Evolutionary conservation across 2,888 invertebrate genomes (phyloP).

Genomic region (Baronia brevicornis): DNA sequence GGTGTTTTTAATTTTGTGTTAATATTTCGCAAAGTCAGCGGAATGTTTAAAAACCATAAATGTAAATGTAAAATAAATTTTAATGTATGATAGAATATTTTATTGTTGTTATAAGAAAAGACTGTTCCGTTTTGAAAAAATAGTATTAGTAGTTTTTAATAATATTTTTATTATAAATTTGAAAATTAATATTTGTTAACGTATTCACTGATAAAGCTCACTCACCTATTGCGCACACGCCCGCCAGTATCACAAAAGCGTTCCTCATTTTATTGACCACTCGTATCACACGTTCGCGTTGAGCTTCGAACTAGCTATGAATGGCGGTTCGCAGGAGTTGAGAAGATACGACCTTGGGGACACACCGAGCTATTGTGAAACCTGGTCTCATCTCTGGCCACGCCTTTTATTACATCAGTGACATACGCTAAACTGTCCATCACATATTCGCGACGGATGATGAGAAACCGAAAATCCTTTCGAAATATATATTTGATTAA

Average conservation of each 20-base stretch:
- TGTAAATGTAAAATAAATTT: too few species aligned
- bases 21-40: too few species aligned
- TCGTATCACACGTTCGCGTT: slow-evolving; percentile 38
- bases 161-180: too few species aligned
- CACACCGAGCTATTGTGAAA: slow-evolving; percentile 48
- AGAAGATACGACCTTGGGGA: slow-evolving; percentile 51
- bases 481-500: slow-evolving; percentile 1
- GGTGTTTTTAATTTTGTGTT: too few species aligned
- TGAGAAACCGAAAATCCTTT: not conserved
- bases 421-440: slow-evolving; percentile 11
- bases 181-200: not conserved
- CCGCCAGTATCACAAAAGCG: slow-evolving; percentile 49
- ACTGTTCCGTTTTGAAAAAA: too few species aligned
- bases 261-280: slow-evolving; percentile 44
- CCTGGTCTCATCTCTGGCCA: slow-evolving; percentile 40
- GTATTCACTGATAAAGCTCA: slow-evolving; percentile 12
- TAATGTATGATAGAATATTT: too few species aligned
- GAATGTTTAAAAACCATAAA: too few species aligned
- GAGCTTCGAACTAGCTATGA: slow-evolving; percentile 47
- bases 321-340: slow-evolving; percentile 31
- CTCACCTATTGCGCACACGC: slow-evolving; percentile 58
- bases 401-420: slow-evolving; percentile 39
- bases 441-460: slow-evolving; percentile 10
- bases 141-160: too few species aligned
- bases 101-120: too few species aligned